Evolutionary conservation across 2,797 vertebrate genomes (phyloP).

Genomic region (Amblyraja radiata): DNA sequence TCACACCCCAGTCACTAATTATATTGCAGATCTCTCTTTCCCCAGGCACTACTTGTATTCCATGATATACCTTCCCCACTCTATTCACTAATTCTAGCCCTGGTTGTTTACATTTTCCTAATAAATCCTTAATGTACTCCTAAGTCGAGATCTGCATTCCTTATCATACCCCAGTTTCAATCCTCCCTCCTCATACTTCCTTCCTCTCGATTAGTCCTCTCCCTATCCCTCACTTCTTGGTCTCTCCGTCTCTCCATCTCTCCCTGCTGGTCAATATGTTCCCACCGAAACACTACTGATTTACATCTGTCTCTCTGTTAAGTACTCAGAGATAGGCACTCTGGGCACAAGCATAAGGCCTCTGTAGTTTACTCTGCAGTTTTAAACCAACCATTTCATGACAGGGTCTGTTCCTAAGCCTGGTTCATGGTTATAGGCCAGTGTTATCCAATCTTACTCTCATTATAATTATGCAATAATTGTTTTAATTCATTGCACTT

Average conservation of each 20-base stretch:
- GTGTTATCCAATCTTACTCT: not conserved
- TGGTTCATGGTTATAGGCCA: not conserved
- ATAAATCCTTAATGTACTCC: too few species aligned
- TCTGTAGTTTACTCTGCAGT: not conserved
- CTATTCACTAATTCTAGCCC: not conserved
- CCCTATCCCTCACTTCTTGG: too few species aligned
- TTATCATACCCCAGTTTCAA: too few species aligned
- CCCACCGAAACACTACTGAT: not conserved
- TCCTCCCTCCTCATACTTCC: too few species aligned
- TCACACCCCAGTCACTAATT: too few species aligned
- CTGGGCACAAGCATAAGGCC: not conserved
- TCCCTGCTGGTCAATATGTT: too few species aligned
- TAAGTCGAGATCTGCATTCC: too few species aligned
- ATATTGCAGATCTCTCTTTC: not conserved
- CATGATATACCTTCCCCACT: not conserved
- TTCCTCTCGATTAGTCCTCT: too few species aligned
- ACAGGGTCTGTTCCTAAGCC: not conserved
- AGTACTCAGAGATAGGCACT: too few species aligned
- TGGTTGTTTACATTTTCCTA: too few species aligned
- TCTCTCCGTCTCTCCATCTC: too few species aligned
- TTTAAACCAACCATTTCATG: not conserved
- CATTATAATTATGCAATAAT: not conserved
- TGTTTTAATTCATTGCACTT: not conserved
- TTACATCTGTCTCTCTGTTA: not conserved
- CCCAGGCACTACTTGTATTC: not conserved